Evolutionary conservation across 2,888 invertebrate species (phyloP).

Genomic region (Tinea trinotella): DNA sequence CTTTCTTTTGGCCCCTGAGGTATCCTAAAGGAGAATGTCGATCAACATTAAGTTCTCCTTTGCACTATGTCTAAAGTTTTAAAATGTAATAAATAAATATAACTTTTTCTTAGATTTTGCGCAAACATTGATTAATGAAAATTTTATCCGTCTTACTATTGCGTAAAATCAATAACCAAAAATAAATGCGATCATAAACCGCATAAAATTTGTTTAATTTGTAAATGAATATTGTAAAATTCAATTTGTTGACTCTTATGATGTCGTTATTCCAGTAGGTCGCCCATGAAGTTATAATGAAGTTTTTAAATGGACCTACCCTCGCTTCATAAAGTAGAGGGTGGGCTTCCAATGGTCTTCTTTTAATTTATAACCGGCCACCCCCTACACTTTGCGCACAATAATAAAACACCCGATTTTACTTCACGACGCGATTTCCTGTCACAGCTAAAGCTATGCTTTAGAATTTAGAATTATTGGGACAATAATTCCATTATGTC

Average conservation of each 20-base stretch:
- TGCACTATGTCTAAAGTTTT: too few relatives aligned
- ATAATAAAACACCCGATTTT: conserved; percentile 15
- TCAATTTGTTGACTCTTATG: background rate
- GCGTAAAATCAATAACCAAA: too few relatives aligned
- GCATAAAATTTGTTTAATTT: background rate
- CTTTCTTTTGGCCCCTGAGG: too few relatives aligned
- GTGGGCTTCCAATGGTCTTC: conserved; percentile 40
- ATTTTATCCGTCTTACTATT: too few relatives aligned
- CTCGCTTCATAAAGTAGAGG: conserved; percentile 38
- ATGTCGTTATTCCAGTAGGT: conserved; percentile 24
- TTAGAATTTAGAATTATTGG: too few relatives aligned
- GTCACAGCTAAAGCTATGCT: background rate
- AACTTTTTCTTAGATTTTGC: too few relatives aligned
- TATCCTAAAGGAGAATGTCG: too few relatives aligned
- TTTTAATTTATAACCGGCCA: conserved; percentile 42
- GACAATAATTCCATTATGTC: too few relatives aligned
- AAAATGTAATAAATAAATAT: too few relatives aligned
- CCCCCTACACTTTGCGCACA: conserved; percentile 20
- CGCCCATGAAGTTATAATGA: conserved; percentile 45
- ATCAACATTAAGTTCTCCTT: too few relatives aligned
- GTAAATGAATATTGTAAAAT: background rate
- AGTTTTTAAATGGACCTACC: conserved; percentile 49
- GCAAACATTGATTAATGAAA: too few relatives aligned
- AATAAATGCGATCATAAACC: too few relatives aligned
- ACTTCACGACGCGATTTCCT: background rate